Evolutionary conservation across 2,888 invertebrate genomes (phyloP).

Genomic region (Phlogophora meticulosa): DNA sequence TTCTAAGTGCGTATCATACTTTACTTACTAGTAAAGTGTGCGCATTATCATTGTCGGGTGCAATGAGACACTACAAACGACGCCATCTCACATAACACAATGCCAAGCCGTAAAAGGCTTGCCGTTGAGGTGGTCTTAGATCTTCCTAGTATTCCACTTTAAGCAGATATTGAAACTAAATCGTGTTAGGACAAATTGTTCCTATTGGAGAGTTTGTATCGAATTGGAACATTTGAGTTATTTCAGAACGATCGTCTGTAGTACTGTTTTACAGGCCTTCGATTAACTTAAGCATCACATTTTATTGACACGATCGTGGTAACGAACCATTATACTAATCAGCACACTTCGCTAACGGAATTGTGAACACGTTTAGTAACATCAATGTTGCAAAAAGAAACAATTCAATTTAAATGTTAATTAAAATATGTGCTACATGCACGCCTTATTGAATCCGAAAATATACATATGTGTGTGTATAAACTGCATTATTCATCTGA

Average conservation of each 20-base stretch:
- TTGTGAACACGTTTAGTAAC: slow-evolving; percentile 7
- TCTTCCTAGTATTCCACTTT: slow-evolving; percentile 71
- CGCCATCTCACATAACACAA: slow-evolving; percentile 76
- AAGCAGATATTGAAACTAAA: slow-evolving; percentile 45
- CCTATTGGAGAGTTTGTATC: slow-evolving; percentile 32
- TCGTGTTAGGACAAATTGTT: slow-evolving; percentile 21
- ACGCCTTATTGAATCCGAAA: slow-evolving; percentile 52
- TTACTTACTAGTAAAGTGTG: slow-evolving; percentile 54
- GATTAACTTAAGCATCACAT: neutral
- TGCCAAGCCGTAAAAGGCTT: slow-evolving; percentile 73
- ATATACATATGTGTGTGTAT: slow-evolving; percentile 26
- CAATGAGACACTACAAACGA: slow-evolving; percentile 71
- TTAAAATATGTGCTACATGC: slow-evolving; percentile 50
- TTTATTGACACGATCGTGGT: neutral
- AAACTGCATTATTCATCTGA: slow-evolving; percentile 50
- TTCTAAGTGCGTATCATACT: slow-evolving; percentile 47
- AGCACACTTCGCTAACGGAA: neutral
- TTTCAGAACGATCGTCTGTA: neutral
- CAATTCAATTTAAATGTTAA: slow-evolving; percentile 52
- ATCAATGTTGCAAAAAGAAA: slow-evolving; percentile 23
- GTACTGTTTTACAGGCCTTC: neutral
- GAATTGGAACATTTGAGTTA: slow-evolving; percentile 26
- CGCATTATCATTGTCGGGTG: slow-evolving; percentile 58
- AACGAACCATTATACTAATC: slow-evolving; percentile 10
- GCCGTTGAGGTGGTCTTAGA: slow-evolving; percentile 73